These are phyloP conservation scores for Entomyzon cyanotis DNA, from an alignment of 2,113 vertebrate genomes.

Conservation along the genomic window DNA sequence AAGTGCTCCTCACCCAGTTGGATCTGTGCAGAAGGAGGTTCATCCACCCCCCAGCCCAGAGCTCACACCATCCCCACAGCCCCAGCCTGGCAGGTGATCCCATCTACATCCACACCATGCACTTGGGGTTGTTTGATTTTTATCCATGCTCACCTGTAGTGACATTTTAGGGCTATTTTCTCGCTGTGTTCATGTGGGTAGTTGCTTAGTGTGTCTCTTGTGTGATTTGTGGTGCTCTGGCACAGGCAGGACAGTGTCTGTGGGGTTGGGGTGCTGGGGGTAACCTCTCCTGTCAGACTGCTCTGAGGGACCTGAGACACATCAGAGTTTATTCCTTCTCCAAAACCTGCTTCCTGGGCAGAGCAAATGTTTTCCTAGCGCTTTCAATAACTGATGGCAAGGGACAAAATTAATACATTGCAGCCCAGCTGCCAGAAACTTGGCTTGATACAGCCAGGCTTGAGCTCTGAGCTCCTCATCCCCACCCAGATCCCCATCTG, in stretches of 20 bases:
- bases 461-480: not conserved
- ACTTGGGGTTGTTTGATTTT: not conserved
- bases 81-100: not conserved
- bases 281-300: not conserved
- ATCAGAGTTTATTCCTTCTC: not conserved
- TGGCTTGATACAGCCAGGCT: not conserved
- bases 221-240: not conserved
- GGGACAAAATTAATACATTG: not conserved
- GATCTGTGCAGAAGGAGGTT: not conserved
- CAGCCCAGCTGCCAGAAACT: not conserved
- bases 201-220: not conserved
- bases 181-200: not conserved
- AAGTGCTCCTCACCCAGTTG: not conserved
- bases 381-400: not conserved
- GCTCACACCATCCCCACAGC: fast-evolving
- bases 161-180: not conserved
- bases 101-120: not conserved
- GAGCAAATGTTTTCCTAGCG: not conserved
- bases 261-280: not conserved
- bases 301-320: not conserved
- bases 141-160: slow-evolving; percentile 43
- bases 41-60: not conserved
- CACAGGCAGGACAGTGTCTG: not conserved
- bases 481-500: not conserved
- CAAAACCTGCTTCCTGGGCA: not conserved